phyloP scores from a whole-genome alignment of 2,888 invertebrate species.

The Orthosia cruda region DNA sequence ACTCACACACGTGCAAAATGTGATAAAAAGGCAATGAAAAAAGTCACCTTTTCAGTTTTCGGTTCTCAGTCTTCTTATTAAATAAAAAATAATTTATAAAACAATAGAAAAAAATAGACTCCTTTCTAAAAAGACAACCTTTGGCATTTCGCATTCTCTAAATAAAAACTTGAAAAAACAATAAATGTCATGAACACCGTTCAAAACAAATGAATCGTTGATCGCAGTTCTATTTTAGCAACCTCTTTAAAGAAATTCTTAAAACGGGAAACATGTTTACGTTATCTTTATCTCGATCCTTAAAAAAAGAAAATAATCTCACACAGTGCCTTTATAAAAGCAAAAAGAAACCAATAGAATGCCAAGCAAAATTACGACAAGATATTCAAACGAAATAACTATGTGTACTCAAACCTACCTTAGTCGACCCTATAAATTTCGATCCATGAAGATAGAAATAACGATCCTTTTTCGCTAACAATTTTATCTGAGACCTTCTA shows the following conservation, averaged over 20 bases:
- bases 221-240: conserved; percentile 13
- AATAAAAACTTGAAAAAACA: not conserved
- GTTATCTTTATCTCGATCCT: conserved; percentile 27
- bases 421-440: conserved; percentile 22
- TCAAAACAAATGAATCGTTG: conserved; percentile 16
- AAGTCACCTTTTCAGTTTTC: no score
- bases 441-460: conserved; percentile 16
- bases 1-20: no score
- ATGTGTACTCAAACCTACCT: conserved; percentile 21
- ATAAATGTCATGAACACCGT: conserved; percentile 5
- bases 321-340: conserved; percentile 17
- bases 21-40: no score
- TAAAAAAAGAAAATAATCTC: conserved; percentile 23
- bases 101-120: not conserved
- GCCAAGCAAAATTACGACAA: conserved; percentile 34
- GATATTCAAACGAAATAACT: conserved; percentile 52
- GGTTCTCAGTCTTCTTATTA: not conserved
- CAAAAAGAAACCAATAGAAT: conserved; percentile 28
- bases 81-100: not conserved
- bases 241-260: conserved; percentile 15
- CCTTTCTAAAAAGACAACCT: not conserved
- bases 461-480: conserved; percentile 31
- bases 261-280: conserved; percentile 5
- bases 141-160: not conserved
- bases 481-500: conserved; percentile 21